Base-by-base conservation (phyloP, 1,140 invertebrate species). In the Achroia grisella region DNA sequence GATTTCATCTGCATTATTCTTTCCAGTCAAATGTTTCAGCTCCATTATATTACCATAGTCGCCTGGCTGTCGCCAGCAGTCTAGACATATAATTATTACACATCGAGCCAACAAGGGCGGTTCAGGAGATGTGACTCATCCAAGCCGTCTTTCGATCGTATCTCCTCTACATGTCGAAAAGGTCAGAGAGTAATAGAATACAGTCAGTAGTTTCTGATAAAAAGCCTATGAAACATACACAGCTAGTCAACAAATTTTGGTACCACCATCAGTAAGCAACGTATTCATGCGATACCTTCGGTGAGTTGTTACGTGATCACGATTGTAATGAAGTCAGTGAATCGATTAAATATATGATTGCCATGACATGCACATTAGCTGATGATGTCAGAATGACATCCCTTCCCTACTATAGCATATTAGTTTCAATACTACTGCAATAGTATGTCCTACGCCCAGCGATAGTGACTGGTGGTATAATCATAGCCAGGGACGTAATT, bases 81-180 rank as follows among this genome's bases (percentile, higher is more conserved):
- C 79, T 76, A 83, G 79, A 83, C 77, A 67, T 60, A 71, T 69
- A 71, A 80, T 76, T 71, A 79, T 82, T 80, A 77, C 76, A 82
- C 64, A 71, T 65, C 62, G 67, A 76, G 76, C 74, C 76, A 77
- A 73, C 65, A 69, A 61, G 72, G 72, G 71, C 68, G 69, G 69
- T 70, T 56, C 63, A 64, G 62, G 60, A 58, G 58, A 70, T 62
- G 65, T 83, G 79, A 79, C 52, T 83, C 76, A 81, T 57, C 64
- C 70, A 73, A 71, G 70, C 72, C 57, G 68, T 75, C 67, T 71
- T 49, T 80, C 70, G 79, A 78, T 82, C 71, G 59, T 58, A 67
- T 70, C 65, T 55, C 62, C 55, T 64, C 52, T 64, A 66, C 72
- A 67, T 70, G 51, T 48, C 55, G 54, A 62, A 56, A 65, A 76